Evolutionary conservation across 2,113 vertebrate genomes (phyloP).

Genomic region (Brachionichthys hirsutus): DNA sequence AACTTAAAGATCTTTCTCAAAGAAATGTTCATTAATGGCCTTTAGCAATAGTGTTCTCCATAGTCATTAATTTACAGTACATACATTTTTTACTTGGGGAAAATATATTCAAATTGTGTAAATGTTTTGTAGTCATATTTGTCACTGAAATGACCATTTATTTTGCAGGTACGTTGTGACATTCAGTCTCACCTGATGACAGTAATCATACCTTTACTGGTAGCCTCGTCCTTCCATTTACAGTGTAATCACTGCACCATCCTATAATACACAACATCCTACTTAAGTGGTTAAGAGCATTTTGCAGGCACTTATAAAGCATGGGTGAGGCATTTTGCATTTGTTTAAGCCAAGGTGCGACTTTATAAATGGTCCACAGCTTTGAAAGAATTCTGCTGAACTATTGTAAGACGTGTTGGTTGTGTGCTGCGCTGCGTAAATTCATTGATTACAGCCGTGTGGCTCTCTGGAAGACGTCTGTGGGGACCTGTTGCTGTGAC

Average conservation of each 20-base stretch:
- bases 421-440: conserved; percentile 35
- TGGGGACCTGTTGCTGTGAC: conserved; percentile 11
- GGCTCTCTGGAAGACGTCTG: conserved; percentile 46
- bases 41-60: conserved; percentile 41
- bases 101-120: conserved; percentile 13
- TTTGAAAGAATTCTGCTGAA: no score
- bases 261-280: conserved; percentile 22
- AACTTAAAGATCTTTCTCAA: conserved; percentile 62
- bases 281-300: conserved; percentile 30
- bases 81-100: conserved; percentile 31
- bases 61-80: conserved; percentile 46
- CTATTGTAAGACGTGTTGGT: not conserved
- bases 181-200: conserved; percentile 50
- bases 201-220: conserved; percentile 27
- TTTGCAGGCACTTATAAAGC: conserved; percentile 70
- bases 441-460: conserved; percentile 30
- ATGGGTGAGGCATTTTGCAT: conserved; percentile 41
- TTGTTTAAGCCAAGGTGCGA: conserved; percentile 34
- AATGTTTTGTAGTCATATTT: not conserved
- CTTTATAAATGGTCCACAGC: conserved; percentile 36
- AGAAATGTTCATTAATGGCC: conserved; percentile 52
- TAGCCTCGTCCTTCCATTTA: conserved; percentile 39
- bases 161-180: conserved; percentile 24
- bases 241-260: conserved; percentile 34
- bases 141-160: conserved; percentile 16